phyloP scores from a whole-genome alignment of 2,113 vertebrate genomes.

The Osmerus eperlanus region DNA sequence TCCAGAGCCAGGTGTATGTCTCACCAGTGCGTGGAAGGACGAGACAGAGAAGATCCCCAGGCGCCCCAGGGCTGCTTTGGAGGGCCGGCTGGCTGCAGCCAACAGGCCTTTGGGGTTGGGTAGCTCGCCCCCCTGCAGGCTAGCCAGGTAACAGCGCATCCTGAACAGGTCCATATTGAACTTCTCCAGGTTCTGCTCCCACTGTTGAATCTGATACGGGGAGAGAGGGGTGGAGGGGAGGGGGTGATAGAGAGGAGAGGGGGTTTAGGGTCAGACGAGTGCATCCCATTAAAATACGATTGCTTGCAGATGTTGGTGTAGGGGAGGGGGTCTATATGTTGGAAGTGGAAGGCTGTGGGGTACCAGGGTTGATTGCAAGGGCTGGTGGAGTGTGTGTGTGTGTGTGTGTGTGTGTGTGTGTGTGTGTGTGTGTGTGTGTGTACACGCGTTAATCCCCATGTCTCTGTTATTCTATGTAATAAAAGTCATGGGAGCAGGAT shows the following conservation, averaged over 20 bases:
- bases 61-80: slow-evolving; percentile 87
- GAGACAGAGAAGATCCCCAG: slow-evolving; percentile 93
- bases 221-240: neutral
- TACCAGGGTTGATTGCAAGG: slow-evolving; percentile 24
- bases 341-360: slow-evolving; percentile 11
- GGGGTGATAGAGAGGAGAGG: neutral
- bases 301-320: slow-evolving; percentile 62
- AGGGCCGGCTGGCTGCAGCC: slow-evolving; percentile 88
- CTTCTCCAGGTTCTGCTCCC: slow-evolving; percentile 97
- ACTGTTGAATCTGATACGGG: slow-evolving; percentile 88
- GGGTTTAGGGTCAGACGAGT: slow-evolving; percentile 46
- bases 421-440: slow-evolving; percentile 11
- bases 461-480: slow-evolving; percentile 44
- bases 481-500: slow-evolving; percentile 40
- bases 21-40: slow-evolving; percentile 95
- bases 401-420: slow-evolving; percentile 19
- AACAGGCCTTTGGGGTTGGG: slow-evolving; percentile 95
- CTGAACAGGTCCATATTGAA: slow-evolving; percentile 96
- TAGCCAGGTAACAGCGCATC: slow-evolving; percentile 93
- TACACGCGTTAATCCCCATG: slow-evolving; percentile 38
- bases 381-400: slow-evolving; percentile 11
- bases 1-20: slow-evolving; percentile 26
- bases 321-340: slow-evolving; percentile 23
- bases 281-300: slow-evolving; percentile 49
- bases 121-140: slow-evolving; percentile 91